Evolutionary conservation across 1,140 invertebrate genomes (phyloP), one percentile per base, ranked within the genome.

Genomic region (Diprion similis): DNA sequence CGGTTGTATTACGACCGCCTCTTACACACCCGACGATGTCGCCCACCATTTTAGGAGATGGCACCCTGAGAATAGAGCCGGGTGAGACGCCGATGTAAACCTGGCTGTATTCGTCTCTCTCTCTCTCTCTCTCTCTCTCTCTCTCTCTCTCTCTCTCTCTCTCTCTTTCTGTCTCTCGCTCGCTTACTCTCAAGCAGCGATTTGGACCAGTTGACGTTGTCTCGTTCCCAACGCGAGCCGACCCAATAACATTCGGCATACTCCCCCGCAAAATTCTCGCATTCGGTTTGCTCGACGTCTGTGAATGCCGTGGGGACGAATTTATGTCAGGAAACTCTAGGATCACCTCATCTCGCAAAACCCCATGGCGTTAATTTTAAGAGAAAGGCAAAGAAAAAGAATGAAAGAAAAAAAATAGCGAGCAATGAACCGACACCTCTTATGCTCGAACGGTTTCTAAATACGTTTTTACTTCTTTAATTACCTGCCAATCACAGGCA

Each of bases 1-100:
- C 68, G 64, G 37, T 69, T 69, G 71, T 73, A 76, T 71, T 76
- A 78, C 71, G 46, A 76, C 75, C 76, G 78, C 13, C 37, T 48
- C 37, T 37, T 19, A 18, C 6, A 48, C 64, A 19, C 66, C 37
- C 19, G 17, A n/a, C 77, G 75, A 19, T 24, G 59, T 17, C 66
- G 77, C 77, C 66, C 75, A 66, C 82, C 82, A 78, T 81, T 83
- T 83, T 83, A 82, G 82, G 82, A 78, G 77, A 80, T 80, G 78
- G 75, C 73, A 77, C 71, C 76, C 80, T 81, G 78, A 82, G 82
- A 83, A 83, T 81, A 83, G 82, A 79, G 78, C 77, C 73, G 77
- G 76, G 78, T 73, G 70, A 76, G 76, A 73, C 73, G 72, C 59
- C 70, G 70, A n/a, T 37, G 71, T 70, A 51, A 51, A 68, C 71